Evolutionary conservation across 2,797 vertebrate species (phyloP).

Genomic region (Arctocebus calabarensis): DNA sequence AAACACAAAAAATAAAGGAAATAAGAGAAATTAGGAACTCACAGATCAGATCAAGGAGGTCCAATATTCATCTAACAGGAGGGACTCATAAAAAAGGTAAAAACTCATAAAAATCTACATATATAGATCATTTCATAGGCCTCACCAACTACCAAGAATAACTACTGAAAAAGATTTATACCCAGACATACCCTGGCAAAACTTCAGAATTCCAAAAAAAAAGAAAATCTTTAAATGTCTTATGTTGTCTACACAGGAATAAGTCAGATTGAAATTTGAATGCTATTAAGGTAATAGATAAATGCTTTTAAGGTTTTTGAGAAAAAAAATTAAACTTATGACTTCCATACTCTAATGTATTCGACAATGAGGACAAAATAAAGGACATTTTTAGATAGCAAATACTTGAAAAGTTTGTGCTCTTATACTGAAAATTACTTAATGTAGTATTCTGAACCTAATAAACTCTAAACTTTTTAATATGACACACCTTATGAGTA

Average conservation of each 20-base stretch:
- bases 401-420: not conserved
- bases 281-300: not conserved
- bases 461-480: not conserved
- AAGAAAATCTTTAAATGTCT: not conserved
- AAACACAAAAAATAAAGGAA: not conserved
- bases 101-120: not conserved
- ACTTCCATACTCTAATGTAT: constrained; percentile 8
- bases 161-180: not conserved
- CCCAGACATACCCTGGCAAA: not conserved
- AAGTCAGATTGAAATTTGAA: not conserved
- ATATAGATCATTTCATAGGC: not conserved
- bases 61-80: not conserved
- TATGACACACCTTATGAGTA: not conserved
- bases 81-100: not conserved
- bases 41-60: not conserved
- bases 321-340: not conserved
- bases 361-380: not conserved
- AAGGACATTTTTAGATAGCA: constrained; percentile 40
- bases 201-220: not conserved
- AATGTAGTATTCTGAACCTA: not conserved
- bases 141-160: not conserved
- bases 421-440: constrained; percentile 3
- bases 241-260: not conserved
- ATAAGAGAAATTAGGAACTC: not conserved
- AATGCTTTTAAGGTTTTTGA: not conserved